Evolutionary conservation across 2,888 invertebrate genomes (phyloP).

Genomic region (Zootermopsis nevadensis): DNA sequence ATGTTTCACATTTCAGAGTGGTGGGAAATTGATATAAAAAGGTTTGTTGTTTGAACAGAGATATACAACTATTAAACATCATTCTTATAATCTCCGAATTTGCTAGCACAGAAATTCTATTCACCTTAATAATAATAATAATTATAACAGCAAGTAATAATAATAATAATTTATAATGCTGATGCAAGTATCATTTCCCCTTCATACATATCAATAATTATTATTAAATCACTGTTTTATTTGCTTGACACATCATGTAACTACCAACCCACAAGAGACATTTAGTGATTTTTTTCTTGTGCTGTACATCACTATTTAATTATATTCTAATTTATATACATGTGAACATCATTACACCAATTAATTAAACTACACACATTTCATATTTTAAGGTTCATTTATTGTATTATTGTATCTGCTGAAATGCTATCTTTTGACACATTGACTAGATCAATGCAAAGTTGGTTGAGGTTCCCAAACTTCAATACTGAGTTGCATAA

Average conservation of each 20-base stretch:
- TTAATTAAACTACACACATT: constrained; percentile 35
- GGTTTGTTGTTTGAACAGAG: neutral
- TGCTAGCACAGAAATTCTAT: constrained; percentile 37
- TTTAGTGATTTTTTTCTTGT: constrained; percentile 4
- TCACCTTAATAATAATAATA: constrained; percentile 8
- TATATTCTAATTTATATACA: constrained; percentile 30
- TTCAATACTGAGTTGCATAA: neutral
- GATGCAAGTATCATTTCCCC: neutral
- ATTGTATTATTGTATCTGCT: constrained; percentile 26
- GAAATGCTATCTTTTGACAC: constrained; percentile 26
- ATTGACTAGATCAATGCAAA: constrained; percentile 29
- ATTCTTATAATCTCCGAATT: constrained; percentile 25
- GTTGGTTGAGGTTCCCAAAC: constrained; percentile 9
- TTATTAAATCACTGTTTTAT: neutral
- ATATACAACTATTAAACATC: neutral
- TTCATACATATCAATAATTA: constrained; percentile 28
- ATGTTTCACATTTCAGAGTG: neutral
- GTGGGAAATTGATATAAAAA: neutral
- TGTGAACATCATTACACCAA: constrained; percentile 38
- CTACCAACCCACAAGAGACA: constrained; percentile 25
- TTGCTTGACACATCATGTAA: constrained; percentile 24
- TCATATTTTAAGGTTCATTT: constrained; percentile 22
- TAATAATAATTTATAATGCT: constrained; percentile 1
- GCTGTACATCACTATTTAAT: constrained; percentile 16
- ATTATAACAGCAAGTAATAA: too few species aligned